Conservation (phyloP, 2,888 invertebrate genomes). For the Diarsia rubi region DNA sequence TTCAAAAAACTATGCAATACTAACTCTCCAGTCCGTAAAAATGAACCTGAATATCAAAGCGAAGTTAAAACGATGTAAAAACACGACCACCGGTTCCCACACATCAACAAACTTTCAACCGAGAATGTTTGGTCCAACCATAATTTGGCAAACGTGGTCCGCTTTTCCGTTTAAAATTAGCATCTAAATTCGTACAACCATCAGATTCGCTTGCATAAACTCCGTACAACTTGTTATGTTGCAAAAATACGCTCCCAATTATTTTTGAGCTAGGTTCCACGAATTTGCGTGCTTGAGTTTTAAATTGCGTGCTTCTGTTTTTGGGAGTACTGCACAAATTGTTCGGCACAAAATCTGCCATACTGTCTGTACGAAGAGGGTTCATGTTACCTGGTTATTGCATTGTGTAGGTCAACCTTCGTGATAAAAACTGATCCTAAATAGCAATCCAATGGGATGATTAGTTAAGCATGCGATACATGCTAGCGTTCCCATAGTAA, state of each 20-base stretch:
- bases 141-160: conserved; percentile 7
- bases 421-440: neutral
- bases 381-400: neutral
- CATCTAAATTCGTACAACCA: conserved; percentile 10
- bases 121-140: conserved; percentile 14
- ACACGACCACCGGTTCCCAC: neutral
- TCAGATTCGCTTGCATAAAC: conserved; percentile 22
- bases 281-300: conserved; percentile 26
- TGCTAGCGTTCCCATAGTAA: too few species aligned
- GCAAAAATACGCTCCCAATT: conserved; percentile 46
- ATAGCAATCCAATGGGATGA: neutral
- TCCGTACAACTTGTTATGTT: conserved; percentile 27
- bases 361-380: neutral
- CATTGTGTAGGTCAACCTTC: neutral
- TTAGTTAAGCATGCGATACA: too few species aligned
- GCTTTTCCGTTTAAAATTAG: conserved; percentile 6
- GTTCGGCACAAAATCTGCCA: neutral
- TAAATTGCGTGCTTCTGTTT: conserved; percentile 32
- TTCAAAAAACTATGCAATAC: neutral
- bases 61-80: neutral
- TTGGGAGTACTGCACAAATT: neutral
- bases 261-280: conserved; percentile 37
- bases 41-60: neutral
- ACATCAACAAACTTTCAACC: neutral
- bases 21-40: neutral